phyloP scores from a whole-genome alignment of 2,888 invertebrate genomes.

The Amaurobius ferox region DNA sequence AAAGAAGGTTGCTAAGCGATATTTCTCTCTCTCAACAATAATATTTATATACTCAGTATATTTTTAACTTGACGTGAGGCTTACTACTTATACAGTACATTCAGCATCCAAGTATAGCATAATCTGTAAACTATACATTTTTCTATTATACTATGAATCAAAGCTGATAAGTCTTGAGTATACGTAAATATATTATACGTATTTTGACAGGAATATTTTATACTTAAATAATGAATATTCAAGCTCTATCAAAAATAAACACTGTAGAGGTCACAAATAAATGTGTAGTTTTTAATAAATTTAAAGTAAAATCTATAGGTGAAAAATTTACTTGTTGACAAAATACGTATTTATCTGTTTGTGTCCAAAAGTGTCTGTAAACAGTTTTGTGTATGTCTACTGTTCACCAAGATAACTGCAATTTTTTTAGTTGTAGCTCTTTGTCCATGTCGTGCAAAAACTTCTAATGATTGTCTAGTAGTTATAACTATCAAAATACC shows the following conservation, averaged over 20 bases:
- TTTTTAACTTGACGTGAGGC: no score
- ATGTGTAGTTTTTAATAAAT: neutral
- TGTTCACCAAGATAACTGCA: slow-evolving; percentile 43
- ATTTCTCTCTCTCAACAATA: no score
- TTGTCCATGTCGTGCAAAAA: slow-evolving; percentile 38
- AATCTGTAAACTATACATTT: no score
- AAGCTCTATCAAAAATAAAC: no score
- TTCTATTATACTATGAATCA: no score
- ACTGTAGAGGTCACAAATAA: neutral
- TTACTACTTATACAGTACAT: no score
- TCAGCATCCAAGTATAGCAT: no score
- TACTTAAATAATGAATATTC: neutral
- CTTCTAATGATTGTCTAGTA: slow-evolving; percentile 44
- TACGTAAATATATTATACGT: slow-evolving; percentile 6
- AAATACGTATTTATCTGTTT: slow-evolving; percentile 68
- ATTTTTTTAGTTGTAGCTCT: slow-evolving; percentile 64
- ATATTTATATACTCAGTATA: no score
- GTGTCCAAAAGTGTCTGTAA: slow-evolving; percentile 51
- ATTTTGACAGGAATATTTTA: neutral
- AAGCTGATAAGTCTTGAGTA: neutral
- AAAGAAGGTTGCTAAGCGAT: no score
- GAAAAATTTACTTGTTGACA: slow-evolving; percentile 6
- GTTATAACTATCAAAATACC: slow-evolving; percentile 29
- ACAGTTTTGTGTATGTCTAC: slow-evolving; percentile 61
- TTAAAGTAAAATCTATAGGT: neutral